Base-by-base conservation (phyloP, 2,888 invertebrate species). In the Dyspetes luteomarginatus region DNA sequence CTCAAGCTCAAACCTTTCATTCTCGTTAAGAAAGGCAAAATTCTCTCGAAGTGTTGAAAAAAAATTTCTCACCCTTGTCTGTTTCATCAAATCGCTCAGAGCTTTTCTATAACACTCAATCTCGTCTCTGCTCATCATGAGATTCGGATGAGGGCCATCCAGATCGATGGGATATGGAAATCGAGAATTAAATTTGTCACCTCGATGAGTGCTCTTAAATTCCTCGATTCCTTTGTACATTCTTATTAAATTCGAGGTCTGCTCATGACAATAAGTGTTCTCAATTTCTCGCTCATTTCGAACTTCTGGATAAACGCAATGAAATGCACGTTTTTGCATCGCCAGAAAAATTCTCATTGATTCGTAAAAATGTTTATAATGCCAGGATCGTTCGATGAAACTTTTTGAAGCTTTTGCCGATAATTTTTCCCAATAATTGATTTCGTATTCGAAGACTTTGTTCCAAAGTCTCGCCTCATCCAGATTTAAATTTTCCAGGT, bases 281-380 rank as follows among this genome's bases (percentile, higher is more conserved):
- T 85, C 76, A n/a, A 89, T 81, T 74, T 91, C 90, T n/a, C 83
- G 72, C 0, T 89, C 90, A 65, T 82, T 88, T 41, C 88, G 86
- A 69, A 89, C 74, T 81, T 90, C 89, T 26, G 90, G 90, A 80
- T 89, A 91, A 65, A 90, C 77, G 41, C 85, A 88, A 17, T 89
- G 75, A 0, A 90, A 69, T n/a, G 90, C 90, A 24, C 85, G 87
- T 60, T 87, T 89, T 41, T 91, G 91, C 3, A 88, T 83, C 15
- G 76, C 58, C 12, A 88, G 82, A 24, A 90, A 90, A 15, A 26
- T 81, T 72, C 60, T 81, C 5, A 91, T 60, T 2, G 87, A 78
- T 3, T 81, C 69, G 81, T 84, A 84, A 55, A 89, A 84, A 36
- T 87, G 60, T 7, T 80, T 52, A 43, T 81, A 88, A 12, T 86